Evolutionary conservation across 2,888 invertebrate species (phyloP), one percentile per base, ranked within the genome.

Genomic region (Pheosia tremula): DNA sequence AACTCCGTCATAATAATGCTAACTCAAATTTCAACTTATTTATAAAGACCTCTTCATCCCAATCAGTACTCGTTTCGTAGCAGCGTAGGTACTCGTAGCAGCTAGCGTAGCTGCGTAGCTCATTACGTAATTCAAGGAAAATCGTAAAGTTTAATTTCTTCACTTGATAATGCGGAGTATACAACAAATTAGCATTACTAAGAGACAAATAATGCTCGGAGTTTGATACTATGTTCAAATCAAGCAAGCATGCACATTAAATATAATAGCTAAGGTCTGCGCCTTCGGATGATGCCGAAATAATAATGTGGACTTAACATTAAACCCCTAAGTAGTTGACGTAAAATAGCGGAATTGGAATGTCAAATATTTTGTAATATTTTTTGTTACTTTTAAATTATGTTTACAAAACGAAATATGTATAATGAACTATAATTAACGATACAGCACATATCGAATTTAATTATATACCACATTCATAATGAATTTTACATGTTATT

Each of bases 211-310:
- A 91, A 93, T 88, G 91, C 82, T 68, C 84, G 67, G 92, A 93
- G 90, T 93, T 93, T 92, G 92, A 91, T 93, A 93, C 90, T 93
- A 92, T 81, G 90, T 92, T 93, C 93, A 93, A 93, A 93, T 93
- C 91, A 90, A 91, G 89, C 84, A 81, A 78, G 84, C 87, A 85
- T 87, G 85, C 88, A 89, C 91, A 91, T 91, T 93, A 92, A 92
- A 88, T 90, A 88, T 90, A 90, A 92, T 85, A 87, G 90, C 87
- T 82, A 79, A 85, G 88, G 81, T 84, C 86, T 86, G 86, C 86
- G 87, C 84, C 85, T 85, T 85, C 76, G 84, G 89, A 88, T 87
- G 84, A 83, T 65, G 73, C 63, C 74, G 85, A 45, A 45, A 56
- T 43, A 43, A 47, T 47, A 24, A 24, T 60, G 36, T 57, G 41